These are phyloP conservation scores for Eospalax fontanierii DNA, from an alignment of 2,797 vertebrate species.

Conservation along the genomic window DNA sequence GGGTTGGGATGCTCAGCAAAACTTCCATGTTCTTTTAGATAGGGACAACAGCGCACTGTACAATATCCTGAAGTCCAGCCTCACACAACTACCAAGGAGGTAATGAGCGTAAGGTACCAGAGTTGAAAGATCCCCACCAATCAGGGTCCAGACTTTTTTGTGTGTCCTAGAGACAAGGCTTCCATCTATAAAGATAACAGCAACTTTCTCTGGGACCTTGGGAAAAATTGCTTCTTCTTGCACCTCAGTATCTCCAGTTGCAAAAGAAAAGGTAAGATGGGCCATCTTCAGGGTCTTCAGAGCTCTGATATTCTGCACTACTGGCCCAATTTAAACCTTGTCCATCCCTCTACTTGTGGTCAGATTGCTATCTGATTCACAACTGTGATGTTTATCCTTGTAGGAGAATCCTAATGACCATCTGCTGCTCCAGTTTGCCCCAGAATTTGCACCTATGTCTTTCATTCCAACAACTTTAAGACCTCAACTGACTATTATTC, in stretches of 20 bases:
- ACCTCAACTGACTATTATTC: conserved; percentile 11
- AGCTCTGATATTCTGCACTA: not conserved
- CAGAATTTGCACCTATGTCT: not conserved
- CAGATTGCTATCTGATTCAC: not conserved
- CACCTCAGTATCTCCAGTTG: not conserved
- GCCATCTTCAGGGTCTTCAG: not conserved
- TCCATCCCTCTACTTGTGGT: not conserved
- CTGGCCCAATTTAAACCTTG: not conserved
- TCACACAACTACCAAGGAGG: not conserved
- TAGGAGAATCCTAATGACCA: conserved; percentile 55
- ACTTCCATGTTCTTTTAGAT: not conserved
- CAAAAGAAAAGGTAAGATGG: not conserved
- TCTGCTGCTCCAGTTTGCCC: not conserved
- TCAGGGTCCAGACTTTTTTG: not conserved
- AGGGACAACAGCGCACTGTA: conserved; percentile 53
- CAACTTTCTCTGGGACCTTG: not conserved
- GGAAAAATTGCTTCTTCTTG: not conserved
- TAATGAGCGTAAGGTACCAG: not conserved
- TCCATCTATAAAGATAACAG: not conserved
- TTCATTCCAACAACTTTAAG: conserved; percentile 38
- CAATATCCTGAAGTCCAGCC: not conserved
- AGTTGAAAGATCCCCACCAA: not conserved
- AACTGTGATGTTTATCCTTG: not conserved
- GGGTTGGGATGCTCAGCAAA: not conserved
- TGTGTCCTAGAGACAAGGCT: not conserved